phyloP scores from a whole-genome alignment of 2,797 vertebrate genomes.

The Propithecus deckenii region DNA sequence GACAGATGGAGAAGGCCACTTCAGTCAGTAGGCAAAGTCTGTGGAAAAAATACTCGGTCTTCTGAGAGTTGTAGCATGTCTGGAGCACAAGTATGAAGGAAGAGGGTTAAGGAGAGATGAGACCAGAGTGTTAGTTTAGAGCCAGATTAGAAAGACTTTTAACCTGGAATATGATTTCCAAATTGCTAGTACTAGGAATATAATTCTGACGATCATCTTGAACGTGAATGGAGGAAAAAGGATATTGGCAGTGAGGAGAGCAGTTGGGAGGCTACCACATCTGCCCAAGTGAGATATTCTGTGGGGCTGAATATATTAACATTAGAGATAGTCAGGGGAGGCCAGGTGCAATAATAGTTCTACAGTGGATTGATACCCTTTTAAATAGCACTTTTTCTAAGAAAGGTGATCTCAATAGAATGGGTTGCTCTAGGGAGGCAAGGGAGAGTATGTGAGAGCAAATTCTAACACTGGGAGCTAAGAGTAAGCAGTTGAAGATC shows the following conservation, averaged over 20 bases:
- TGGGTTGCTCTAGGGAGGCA: not conserved
- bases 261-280: not conserved
- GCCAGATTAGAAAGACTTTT: not conserved
- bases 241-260: not conserved
- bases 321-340: not conserved
- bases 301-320: not conserved
- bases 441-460: not conserved
- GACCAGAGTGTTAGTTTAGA: not conserved
- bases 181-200: not conserved
- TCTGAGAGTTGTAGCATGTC: not conserved
- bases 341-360: not conserved
- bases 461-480: not conserved
- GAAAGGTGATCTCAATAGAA: not conserved
- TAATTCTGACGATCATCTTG: not conserved
- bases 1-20: not conserved
- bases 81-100: not conserved
- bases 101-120: not conserved
- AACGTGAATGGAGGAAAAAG: not conserved
- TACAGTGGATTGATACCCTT: not conserved
- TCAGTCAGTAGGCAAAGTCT: not conserved
- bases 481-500: not conserved
- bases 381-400: not conserved
- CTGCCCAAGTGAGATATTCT: not conserved
- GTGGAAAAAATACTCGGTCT: not conserved
- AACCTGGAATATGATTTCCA: slow-evolving; percentile 5